Percentiles rank a stretch among this genome's conserved stretches.
phyloP scores from a whole-genome alignment of 2,888 invertebrate genomes.

The Tolmerus cingulatus region DNA sequence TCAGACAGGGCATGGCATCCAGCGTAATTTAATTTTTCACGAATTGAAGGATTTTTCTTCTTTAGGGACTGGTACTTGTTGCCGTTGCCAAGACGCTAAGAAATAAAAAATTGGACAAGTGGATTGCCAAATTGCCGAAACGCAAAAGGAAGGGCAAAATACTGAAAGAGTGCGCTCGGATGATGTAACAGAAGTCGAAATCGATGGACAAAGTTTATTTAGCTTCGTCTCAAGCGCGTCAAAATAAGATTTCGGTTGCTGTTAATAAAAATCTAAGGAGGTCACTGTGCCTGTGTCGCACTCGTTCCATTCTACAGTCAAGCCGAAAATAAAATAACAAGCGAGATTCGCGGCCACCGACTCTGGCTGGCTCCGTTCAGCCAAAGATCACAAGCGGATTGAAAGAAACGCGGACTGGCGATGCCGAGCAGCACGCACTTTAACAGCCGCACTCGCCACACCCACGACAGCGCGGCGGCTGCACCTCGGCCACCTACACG shows the following conservation, averaged over 20 bases:
- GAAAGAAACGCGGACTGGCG: background rate
- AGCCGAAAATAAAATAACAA: background rate
- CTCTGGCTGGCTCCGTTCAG: background rate
- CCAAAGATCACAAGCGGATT: background rate
- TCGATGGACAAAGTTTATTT: background rate
- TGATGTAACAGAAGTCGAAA: background rate
- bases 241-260: background rate
- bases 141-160: background rate
- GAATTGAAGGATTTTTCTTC: background rate
- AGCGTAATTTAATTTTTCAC: background rate
- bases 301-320: background rate
- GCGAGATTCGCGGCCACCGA: background rate
- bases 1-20: background rate
- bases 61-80: background rate
- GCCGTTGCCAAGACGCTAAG: background rate
- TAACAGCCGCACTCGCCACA: background rate
- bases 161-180: background rate
- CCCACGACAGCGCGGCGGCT: background rate
- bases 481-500: slow-evolving; percentile 1
- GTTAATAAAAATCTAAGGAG: background rate
- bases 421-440: background rate
- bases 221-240: background rate
- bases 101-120: background rate
- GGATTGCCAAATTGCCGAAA: background rate
- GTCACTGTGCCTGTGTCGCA: background rate